Percentiles rank a stretch among this genome's conserved stretches.
These are phyloP conservation scores for Bombus soroeensis DNA, from an alignment of 1,140 invertebrate genomes.

Conservation along the genomic window DNA sequence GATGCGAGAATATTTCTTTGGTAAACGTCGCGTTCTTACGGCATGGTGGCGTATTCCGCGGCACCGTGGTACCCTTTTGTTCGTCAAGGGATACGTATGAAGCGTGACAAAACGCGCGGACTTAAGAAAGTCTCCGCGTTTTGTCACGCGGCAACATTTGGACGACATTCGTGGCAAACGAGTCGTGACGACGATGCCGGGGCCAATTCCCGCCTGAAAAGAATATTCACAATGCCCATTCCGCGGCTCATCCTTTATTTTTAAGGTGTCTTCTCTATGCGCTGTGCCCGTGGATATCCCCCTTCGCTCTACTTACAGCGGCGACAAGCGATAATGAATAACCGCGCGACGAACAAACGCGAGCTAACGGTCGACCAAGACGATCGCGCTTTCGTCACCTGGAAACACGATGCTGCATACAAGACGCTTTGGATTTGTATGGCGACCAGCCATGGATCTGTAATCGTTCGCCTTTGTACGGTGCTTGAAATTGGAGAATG, in stretches of 20 bases:
- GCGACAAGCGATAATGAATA: conserved; percentile 55
- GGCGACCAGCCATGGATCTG: background rate
- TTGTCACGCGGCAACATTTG: conserved; percentile 65
- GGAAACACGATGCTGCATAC: background rate
- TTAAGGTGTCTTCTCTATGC: conserved; percentile 36
- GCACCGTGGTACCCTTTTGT: conserved; percentile 37
- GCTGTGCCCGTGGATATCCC: background rate
- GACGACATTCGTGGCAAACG: conserved; percentile 69
- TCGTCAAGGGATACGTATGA: conserved; percentile 50
- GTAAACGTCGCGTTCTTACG: conserved; percentile 48
- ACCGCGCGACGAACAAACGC: conserved; percentile 6
- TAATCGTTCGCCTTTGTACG: conserved; percentile 10
- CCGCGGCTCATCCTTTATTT: conserved; percentile 59
- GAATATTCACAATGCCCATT: conserved; percentile 64
- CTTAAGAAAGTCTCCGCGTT: conserved; percentile 61
- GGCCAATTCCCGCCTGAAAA: conserved; percentile 57
- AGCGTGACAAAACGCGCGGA: conserved; percentile 66
- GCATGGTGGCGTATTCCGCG: conserved; percentile 31
- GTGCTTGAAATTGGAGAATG: background rate
- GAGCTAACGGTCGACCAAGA: conserved; percentile 37
- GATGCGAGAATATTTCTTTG: conserved; percentile 55
- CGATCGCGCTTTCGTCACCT: conserved; percentile 34
- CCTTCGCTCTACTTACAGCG: conserved; percentile 48
- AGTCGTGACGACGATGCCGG: conserved; percentile 65
- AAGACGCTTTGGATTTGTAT: conserved; percentile 21